A percentile compares a stretch with the other conserved stretches of the same genome.
Conservation (phyloP, 2,888 invertebrate species). For the Epinotia ramella region DNA sequence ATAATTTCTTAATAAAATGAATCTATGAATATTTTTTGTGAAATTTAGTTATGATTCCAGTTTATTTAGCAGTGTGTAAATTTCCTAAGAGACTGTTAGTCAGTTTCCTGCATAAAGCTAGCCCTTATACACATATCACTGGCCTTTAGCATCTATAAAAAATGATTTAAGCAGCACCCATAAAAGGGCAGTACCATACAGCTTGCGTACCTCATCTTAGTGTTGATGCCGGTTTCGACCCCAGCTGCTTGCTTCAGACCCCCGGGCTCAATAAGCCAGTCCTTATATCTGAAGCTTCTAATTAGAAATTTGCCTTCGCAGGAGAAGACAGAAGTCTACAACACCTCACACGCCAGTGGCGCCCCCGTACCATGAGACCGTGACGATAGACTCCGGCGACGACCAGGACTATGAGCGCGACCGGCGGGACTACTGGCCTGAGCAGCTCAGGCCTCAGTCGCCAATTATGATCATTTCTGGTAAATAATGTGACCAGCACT, state of each 20-base stretch:
- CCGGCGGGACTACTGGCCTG: slow-evolving; percentile 75
- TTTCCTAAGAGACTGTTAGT: too few species aligned
- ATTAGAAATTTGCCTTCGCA: slow-evolving; percentile 48
- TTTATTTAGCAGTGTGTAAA: too few species aligned
- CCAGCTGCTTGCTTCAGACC: too few species aligned
- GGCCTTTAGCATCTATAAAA: too few species aligned
- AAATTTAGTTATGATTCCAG: background rate
- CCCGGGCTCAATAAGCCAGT: background rate
- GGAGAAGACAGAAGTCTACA: slow-evolving; percentile 75
- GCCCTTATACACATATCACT: too few species aligned
- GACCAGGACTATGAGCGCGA: slow-evolving; percentile 73
- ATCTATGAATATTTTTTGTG: background rate
- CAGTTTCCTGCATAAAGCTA: too few species aligned
- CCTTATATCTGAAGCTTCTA: background rate
- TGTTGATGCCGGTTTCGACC: too few species aligned
- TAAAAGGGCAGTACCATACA: too few species aligned
- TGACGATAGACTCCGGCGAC: slow-evolving; percentile 78
- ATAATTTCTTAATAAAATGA: too few species aligned
- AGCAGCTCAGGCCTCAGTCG: slow-evolving; percentile 65
- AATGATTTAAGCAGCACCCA: too few species aligned
- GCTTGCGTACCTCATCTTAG: too few species aligned
- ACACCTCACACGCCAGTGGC: slow-evolving; percentile 90
- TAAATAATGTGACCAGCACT: slow-evolving; percentile 47
- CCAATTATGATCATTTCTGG: slow-evolving; percentile 79
- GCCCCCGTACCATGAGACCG: slow-evolving; percentile 85